These are phyloP conservation scores for Pipistrellus pygmaeus DNA, from an alignment of 2,797 vertebrate species.

Conservation along the genomic window DNA sequence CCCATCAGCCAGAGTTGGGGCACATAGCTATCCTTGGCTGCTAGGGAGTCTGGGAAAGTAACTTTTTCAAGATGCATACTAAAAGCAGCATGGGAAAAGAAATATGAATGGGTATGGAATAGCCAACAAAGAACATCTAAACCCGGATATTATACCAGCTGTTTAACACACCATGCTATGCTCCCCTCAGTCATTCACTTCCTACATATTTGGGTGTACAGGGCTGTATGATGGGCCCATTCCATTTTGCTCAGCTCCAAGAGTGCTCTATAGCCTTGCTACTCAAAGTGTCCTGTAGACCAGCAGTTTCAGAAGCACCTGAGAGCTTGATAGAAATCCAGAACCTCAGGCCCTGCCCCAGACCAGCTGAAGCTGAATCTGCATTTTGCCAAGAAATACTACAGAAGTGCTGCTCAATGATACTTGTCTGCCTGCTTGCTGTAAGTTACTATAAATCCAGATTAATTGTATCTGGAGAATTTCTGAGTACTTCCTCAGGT, in stretches of 20 bases:
- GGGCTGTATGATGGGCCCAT: not conserved
- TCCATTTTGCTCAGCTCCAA: slow-evolving; percentile 45
- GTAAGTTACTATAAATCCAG: slow-evolving; percentile 26
- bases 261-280: not conserved
- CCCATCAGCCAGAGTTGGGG: not conserved
- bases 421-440: not conserved
- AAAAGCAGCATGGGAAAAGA: not conserved
- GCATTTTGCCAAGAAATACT: not conserved
- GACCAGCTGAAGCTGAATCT: slow-evolving; percentile 12
- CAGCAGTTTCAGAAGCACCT: not conserved
- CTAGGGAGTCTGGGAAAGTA: slow-evolving; percentile 17
- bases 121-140: not conserved
- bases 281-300: not conserved
- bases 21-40: not conserved
- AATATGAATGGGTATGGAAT: not conserved
- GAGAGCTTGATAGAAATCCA: slow-evolving; percentile 7
- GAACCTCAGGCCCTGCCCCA: not conserved
- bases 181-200: slow-evolving; percentile 9
- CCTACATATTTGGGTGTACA: not conserved
- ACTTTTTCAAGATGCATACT: slow-evolving; percentile 25
- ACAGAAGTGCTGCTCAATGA: not conserved
- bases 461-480: slow-evolving; percentile 44
- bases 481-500: slow-evolving; percentile 33
- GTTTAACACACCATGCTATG: not conserved
- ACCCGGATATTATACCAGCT: not conserved